Base-by-base conservation (phyloP, 1,140 invertebrate genomes). In the Ips typographus region DNA sequence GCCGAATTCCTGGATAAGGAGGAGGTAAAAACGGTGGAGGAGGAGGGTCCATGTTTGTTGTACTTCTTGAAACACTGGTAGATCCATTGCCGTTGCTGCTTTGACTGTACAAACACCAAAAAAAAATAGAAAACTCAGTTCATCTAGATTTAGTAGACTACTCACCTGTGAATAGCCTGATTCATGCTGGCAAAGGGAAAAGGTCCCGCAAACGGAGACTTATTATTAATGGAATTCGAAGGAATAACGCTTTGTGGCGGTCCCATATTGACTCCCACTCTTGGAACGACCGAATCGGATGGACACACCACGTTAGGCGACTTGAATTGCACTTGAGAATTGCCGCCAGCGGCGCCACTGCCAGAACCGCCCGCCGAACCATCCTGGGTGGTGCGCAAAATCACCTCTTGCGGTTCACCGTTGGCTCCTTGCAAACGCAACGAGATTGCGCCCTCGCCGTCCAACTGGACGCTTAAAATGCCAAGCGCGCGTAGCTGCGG, bases 371-470 rank as follows among this genome's bases (percentile, higher is more conserved):
- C 57, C 47, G 60, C 56, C 47, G 61, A 66, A 41, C 73, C 74
- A 76, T 73, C 74, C 71, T 71, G 70, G 3, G 66, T 53, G 36
- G 71, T 73, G 77, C 85, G 83, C 75, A 94, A 83, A 72, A 93
- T 86, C 71, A 94, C 88, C 81, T 94, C 90, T 79, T 91, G 91
- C 64, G 87, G 83, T 75, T 89, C 86, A 51, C 68, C 71, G 76
- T 88, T 88, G 77, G 90, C 87, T 62, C 86, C 84, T 73, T 91
- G 93, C 81, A 96, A 86, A 75, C 94, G 91, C 75, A 97, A 84
- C 52, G 94, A 95, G 81, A 97, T 94, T 80, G 94, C 93, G 84
- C 95, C 93, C 84, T 97, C 95, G 75, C 94, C 95, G 85, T 98
- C 94, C 75, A 98, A 88, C 84, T 98, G 96, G 73, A 98, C 94